Percentiles rank a stretch among this genome's conserved stretches.
Evolutionary conservation across 2,113 vertebrate species (phyloP).

Genomic region (Hemiscyllium ocellatum): DNA sequence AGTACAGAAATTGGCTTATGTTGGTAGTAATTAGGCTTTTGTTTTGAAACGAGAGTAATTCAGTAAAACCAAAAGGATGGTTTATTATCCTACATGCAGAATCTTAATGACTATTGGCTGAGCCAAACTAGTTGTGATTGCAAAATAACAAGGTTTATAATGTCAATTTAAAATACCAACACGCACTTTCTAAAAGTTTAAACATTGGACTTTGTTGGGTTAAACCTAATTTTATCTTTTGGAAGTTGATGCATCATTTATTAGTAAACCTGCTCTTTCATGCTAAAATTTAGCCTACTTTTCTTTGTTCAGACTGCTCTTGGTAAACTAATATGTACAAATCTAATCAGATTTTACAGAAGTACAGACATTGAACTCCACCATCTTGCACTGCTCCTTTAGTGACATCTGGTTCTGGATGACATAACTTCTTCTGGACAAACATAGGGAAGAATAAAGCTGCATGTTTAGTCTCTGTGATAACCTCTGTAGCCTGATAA

Average conservation of each 20-base stretch:
- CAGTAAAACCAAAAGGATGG: not conserved
- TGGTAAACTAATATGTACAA: not conserved
- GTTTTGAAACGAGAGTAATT: not conserved
- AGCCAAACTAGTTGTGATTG: not conserved
- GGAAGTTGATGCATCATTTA: not conserved
- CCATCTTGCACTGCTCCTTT: not conserved
- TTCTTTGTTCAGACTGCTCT: not conserved
- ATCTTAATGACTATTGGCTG: too few relatives aligned
- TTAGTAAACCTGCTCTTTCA: not conserved
- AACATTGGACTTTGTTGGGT: not conserved
- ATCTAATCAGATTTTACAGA: not conserved
- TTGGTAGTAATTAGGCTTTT: not conserved
- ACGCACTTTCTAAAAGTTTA: not conserved
- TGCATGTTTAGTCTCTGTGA: not conserved
- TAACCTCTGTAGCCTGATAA: not conserved
- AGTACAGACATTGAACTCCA: not conserved
- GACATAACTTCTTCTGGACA: not conserved
- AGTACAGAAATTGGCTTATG: not conserved
- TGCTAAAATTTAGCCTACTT: not conserved
- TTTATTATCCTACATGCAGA: not conserved
- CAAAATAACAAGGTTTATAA: not conserved
- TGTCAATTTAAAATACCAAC: not conserved
- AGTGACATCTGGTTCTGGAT: not conserved
- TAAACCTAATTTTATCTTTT: not conserved
- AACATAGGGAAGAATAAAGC: not conserved